Base-by-base conservation (phyloP, 1,140 invertebrate genomes). In the Pseudomyrmex cubaensis region DNA sequence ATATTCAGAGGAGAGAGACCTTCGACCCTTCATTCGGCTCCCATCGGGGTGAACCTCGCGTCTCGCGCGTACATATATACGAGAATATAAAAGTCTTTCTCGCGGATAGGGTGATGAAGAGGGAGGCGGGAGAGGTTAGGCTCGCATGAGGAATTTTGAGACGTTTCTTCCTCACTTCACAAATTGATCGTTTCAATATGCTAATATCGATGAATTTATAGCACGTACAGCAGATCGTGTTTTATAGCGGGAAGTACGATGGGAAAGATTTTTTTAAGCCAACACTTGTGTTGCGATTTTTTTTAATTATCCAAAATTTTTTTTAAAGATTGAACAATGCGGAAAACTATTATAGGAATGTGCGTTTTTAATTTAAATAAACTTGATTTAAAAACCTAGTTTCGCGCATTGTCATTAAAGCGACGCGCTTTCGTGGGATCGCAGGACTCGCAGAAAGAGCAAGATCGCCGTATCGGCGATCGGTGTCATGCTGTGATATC, bases 401-500 rank as follows among this genome's bases (percentile, higher is more conserved):
- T 64, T 12, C 22, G 22, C 46, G 15, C 46, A 9, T 76, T 64
- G n/a, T 13, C 12, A 15, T 52, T 35, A 35, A 52, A 76, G 52
- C 12, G 12, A 50, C 20, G 22, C 10, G 10, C n/a, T 54, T 76
- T 66, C 62, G 46, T 52, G 35, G 48, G n/a, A 61, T 46, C 17
- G 15, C 59, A 15, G 35, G 35, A 66, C 12, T 64, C 15, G n/a
- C 61, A 76, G 46, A 72, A 56, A 17, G 25, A 44, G 25, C 25
- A 76, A 48, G 25, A 25, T 25, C 25, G 25, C 44, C 22, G 15
- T 63, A 62, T 25, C 20, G 44, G 17, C 20, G 35, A 74, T 74
- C 13, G 70, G 54, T 74, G 70, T 61, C 70, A 73, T n/a, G 54
- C 17, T 56, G 59, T 50, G 83, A 78, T 80, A 82, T 74, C 85